phyloP scores from a whole-genome alignment of 2,888 invertebrate genomes.

The Pterostichus niger region DNA sequence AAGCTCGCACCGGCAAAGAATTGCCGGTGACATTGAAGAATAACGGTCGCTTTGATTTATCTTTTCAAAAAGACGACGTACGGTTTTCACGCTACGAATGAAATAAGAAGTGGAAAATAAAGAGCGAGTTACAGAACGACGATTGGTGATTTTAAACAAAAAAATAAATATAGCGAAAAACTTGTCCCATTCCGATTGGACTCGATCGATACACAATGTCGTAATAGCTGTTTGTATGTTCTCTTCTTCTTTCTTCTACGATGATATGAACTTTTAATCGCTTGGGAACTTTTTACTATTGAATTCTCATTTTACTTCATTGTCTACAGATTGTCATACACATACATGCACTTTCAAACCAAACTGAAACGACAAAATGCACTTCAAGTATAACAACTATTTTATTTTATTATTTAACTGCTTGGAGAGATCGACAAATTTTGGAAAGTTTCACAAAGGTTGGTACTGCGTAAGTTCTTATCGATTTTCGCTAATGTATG shows the following conservation, averaged over 20 bases:
- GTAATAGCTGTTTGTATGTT: conserved; percentile 16
- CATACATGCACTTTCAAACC: background rate
- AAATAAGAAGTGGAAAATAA: conserved; percentile 36
- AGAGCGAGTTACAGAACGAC: conserved; percentile 12
- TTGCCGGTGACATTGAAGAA: conserved; percentile 56
- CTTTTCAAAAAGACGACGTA: conserved; percentile 54
- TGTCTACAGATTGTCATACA: conserved; percentile 9
- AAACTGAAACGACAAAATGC: background rate
- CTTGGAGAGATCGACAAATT: too few relatives aligned
- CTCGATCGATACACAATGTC: conserved; percentile 10
- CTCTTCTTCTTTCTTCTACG: background rate
- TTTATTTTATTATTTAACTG: too few relatives aligned
- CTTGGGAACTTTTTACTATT: conserved; percentile 17
- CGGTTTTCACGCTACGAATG: conserved; percentile 46
- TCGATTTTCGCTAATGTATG: too few relatives aligned
- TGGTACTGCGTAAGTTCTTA: too few relatives aligned
- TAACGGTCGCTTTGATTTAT: conserved; percentile 63
- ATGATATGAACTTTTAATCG: conserved; percentile 2
- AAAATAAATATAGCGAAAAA: conserved; percentile 9
- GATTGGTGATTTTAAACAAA: conserved; percentile 18
- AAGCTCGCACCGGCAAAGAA: background rate
- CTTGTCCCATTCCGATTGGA: conserved; percentile 9
- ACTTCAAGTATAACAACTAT: background rate
- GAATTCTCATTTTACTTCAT: conserved; percentile 18
- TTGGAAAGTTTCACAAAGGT: too few relatives aligned